Conservation (phyloP, 2,888 invertebrate species). For the Deladenus siricidicola region DNA sequence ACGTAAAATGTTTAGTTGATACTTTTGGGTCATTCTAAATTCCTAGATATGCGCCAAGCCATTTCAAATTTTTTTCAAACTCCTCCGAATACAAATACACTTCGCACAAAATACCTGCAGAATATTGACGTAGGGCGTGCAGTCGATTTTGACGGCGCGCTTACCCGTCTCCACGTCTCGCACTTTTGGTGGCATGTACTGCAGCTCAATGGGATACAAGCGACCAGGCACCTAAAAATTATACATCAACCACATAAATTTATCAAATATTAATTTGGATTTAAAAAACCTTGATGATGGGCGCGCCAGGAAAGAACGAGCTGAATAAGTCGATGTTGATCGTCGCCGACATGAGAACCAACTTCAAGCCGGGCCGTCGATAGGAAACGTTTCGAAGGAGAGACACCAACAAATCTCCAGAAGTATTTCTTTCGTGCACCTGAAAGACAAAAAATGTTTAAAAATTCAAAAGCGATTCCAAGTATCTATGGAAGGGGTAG, state of each 20-base stretch:
- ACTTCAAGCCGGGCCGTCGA: slow-evolving; percentile 66
- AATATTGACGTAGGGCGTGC: slow-evolving; percentile 82
- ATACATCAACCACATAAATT: neutral
- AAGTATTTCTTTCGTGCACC: slow-evolving; percentile 18
- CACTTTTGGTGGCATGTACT: slow-evolving; percentile 67
- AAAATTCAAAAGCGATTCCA: too few relatives aligned
- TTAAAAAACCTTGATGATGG: slow-evolving; percentile 67
- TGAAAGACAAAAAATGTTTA: neutral
- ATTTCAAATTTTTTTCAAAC: too few relatives aligned
- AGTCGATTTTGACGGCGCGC: slow-evolving; percentile 69
- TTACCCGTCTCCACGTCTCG: slow-evolving; percentile 56
- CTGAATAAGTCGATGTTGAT: slow-evolving; percentile 91
- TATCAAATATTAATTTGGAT: neutral
- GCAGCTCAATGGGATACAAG: slow-evolving; percentile 79
- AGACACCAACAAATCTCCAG: slow-evolving; percentile 68
- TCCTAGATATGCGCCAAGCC: too few relatives aligned
- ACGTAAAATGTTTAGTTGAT: too few relatives aligned
- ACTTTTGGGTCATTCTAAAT: too few relatives aligned
- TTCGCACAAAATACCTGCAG: slow-evolving; percentile 64
- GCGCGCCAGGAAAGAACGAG: slow-evolving; percentile 78
- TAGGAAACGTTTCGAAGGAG: slow-evolving; percentile 74
- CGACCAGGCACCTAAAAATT: slow-evolving; percentile 75
- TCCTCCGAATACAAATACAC: too few relatives aligned
- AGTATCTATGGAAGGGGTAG: too few relatives aligned
- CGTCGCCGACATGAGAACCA: slow-evolving; percentile 93